Base-by-base conservation (phyloP, 35 echinoderm and acorn worm species). In the Lytechinus variegatus region DNA sequence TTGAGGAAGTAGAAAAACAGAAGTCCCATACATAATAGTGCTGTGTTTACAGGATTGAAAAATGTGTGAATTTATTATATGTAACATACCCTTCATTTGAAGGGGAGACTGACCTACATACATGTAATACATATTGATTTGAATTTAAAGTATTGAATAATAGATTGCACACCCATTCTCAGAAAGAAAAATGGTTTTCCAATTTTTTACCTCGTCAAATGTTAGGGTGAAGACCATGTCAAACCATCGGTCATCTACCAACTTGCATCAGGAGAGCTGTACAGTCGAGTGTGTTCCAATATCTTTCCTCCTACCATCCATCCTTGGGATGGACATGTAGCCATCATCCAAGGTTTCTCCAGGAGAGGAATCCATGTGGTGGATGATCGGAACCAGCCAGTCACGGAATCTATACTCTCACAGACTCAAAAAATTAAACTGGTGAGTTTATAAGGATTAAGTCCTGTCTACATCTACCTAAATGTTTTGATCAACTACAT, bases 191-290 rank as follows among this genome's bases (percentile, higher is more conserved):
- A 7, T 58, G 13, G 13, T 58, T 11, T 58, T 58, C 56, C 66
- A 79, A n/a, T 14, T 79, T 7, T 14, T 79, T 19, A 0, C 24
- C 8, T 79, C 6, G 52, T 90, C 52, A 1, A 90, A 51, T 57
- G 53, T n/a, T 91, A 99, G 98, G 98, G 98, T 28, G 94, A 97
- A 89, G 98, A 99, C 27, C 97, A 99, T 55, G 87, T 99, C 44
- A 97, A 97, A 87, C 98, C 98, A 16, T 94, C 96, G 1, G 96
- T 99, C 14, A 99, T 99, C 95, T 96, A 99, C 95, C 98, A 97
- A 56, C 96, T 99, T 51, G 96, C 96, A 27, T 97, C 97, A 55
- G 96, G 96, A 55, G 98, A 99, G 95, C 89, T 99, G 7, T 99
- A 99, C 95, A 97, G 98, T 87, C 94, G 93, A 27, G 97, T 97